Evolutionary conservation across 2,888 invertebrate genomes (phyloP).

Genomic region (Cantharis flavilabris): DNA sequence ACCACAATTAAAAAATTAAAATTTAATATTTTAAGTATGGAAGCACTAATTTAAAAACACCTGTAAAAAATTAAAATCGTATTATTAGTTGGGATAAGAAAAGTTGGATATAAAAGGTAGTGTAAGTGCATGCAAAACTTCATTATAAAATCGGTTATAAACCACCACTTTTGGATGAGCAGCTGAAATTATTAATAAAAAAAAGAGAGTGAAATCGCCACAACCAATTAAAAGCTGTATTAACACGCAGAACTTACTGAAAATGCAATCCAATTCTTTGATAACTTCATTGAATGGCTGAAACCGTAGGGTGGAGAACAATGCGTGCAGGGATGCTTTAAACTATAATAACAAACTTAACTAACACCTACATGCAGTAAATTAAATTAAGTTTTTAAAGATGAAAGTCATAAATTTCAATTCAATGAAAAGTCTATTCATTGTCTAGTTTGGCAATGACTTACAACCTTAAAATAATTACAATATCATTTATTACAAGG

Average conservation of each 20-base stretch:
- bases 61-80: background rate
- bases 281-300: conserved; percentile 90
- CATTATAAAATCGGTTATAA: background rate
- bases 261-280: conserved; percentile 80
- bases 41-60: background rate
- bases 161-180: background rate
- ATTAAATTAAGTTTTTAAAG: background rate
- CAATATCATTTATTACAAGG: background rate
- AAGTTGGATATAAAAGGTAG: background rate
- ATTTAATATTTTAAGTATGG: background rate
- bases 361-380: conserved; percentile 47
- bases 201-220: background rate
- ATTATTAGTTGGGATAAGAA: background rate
- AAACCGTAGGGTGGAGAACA: conserved; percentile 97
- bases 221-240: conserved; percentile 24
- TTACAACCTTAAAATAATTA: background rate
- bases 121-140: background rate
- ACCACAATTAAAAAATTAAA: background rate
- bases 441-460: background rate
- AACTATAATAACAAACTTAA: conserved; percentile 59
- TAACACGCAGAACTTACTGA: conserved; percentile 70
- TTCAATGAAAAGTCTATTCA: background rate
- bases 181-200: background rate
- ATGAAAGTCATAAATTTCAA: background rate
- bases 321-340: conserved; percentile 70